phyloP scores from a whole-genome alignment of 2,797 vertebrate genomes.

The Sciaenops ocellatus region DNA sequence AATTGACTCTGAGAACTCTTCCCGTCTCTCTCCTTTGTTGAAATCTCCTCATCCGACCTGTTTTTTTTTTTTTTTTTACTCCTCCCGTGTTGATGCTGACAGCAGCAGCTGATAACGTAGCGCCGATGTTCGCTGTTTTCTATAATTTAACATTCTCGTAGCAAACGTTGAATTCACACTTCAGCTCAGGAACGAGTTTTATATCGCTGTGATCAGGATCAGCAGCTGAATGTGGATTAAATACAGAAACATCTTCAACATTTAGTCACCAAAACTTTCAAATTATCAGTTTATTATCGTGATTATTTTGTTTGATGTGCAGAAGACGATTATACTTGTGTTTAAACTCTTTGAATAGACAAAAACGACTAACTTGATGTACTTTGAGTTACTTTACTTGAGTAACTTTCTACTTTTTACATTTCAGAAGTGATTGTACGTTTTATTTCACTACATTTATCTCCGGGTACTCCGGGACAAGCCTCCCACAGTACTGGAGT shows the following conservation, averaged over 20 bases:
- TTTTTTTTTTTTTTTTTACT: neutral
- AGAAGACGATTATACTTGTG: neutral
- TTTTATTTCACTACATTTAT: too few relatives aligned
- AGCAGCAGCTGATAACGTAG: conserved; percentile 1
- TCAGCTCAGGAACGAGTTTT: neutral
- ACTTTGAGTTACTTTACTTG: too few relatives aligned
- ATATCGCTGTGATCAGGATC: neutral
- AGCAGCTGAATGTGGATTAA: neutral
- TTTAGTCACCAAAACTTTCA: neutral
- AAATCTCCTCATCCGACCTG: neutral
- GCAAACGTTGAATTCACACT: neutral
- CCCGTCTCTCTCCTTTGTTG: neutral
- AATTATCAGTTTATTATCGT: neutral
- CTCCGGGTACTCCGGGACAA: too few relatives aligned
- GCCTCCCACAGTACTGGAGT: too few relatives aligned
- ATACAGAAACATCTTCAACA: neutral
- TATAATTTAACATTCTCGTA: conserved; percentile 1
- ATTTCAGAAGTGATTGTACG: too few relatives aligned
- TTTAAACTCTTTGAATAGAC: neutral
- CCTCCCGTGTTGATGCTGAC: neutral
- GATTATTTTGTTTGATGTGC: too few relatives aligned
- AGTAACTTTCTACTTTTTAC: too few relatives aligned
- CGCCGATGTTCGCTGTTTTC: conserved; percentile 11
- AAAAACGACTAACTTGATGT: neutral
- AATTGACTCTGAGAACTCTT: conserved; percentile 15